Evolutionary conservation across 2,888 invertebrate genomes (phyloP).

Genomic region (Formica aserva): DNA sequence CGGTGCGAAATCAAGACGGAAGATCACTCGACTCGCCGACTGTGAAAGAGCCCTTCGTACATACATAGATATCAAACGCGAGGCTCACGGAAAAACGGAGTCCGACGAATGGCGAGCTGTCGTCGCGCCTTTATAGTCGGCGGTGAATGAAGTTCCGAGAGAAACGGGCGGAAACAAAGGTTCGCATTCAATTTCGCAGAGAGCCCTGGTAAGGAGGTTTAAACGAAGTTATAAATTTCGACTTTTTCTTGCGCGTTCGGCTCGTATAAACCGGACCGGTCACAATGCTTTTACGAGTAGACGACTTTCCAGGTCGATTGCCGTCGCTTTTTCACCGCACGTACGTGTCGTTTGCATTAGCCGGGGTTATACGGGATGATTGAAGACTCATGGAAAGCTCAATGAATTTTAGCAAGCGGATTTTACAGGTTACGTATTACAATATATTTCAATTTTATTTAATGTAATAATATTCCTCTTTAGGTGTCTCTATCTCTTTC

Average conservation of each 20-base stretch:
- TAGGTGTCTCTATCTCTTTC: neutral
- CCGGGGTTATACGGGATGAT: constrained; percentile 27
- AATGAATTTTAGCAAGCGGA: constrained; percentile 24
- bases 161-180: constrained; percentile 38
- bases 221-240: constrained; percentile 51
- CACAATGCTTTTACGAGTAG: constrained; percentile 49
- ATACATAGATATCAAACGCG: constrained; percentile 59
- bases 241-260: constrained; percentile 22
- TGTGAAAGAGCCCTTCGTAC: constrained; percentile 14
- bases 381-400: constrained; percentile 30
- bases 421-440: constrained; percentile 2
- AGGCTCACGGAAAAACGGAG: constrained; percentile 51
- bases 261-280: constrained; percentile 42
- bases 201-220: constrained; percentile 41
- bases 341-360: constrained; percentile 50
- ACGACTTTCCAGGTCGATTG: constrained; percentile 36
- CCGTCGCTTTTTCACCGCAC: constrained; percentile 39
- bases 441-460: constrained; percentile 12
- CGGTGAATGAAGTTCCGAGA: constrained; percentile 11
- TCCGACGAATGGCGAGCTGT: constrained; percentile 42
- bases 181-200: constrained; percentile 37
- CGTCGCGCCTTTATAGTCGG: constrained; percentile 27
- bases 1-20: constrained; percentile 16
- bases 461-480: neutral
- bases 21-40: constrained; percentile 27